Conservation (phyloP, 2,113 vertebrate genomes). For the Xiphorhynchus elegans region DNA sequence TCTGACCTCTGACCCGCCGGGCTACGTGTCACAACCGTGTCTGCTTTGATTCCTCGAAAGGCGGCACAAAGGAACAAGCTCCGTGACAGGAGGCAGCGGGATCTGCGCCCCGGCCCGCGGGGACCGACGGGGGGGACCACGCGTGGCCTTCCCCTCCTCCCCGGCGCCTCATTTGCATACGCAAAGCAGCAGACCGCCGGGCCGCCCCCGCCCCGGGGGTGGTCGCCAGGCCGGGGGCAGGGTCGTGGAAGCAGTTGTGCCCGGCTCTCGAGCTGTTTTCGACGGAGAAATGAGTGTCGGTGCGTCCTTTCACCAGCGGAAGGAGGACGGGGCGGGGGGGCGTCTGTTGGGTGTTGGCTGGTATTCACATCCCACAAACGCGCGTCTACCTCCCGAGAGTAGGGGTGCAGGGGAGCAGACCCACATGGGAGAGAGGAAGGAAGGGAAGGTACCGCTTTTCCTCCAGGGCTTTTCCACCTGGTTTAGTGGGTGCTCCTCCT, state of each 20-base stretch:
- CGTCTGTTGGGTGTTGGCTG: not conserved
- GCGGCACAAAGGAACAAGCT: slow-evolving; percentile 72
- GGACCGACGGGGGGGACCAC: slow-evolving; percentile 27
- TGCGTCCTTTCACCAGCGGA: not conserved
- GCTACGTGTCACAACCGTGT: slow-evolving; percentile 70
- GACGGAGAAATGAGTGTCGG: not conserved
- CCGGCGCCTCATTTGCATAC: not conserved
- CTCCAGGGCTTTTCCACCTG: not conserved
- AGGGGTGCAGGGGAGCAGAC: no score
- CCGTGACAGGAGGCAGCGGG: slow-evolving; percentile 63
- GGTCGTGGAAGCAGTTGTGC: not conserved
- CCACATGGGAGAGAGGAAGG: not conserved
- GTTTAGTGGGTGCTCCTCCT: not conserved
- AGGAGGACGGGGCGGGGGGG: not conserved
- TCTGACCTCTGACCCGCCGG: slow-evolving; percentile 73
- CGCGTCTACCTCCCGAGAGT: not conserved
- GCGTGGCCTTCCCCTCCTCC: slow-evolving; percentile 39
- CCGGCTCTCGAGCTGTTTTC: not conserved
- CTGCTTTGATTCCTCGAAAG: slow-evolving; percentile 75
- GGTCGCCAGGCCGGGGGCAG: not conserved
- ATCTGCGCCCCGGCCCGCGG: slow-evolving; percentile 22
- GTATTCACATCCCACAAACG: not conserved
- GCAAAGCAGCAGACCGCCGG: slow-evolving; percentile 10
- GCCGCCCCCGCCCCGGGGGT: not conserved
- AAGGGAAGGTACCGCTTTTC: not conserved